Evolutionary conservation across 1,140 invertebrate genomes (phyloP).

Genomic region (Araneus ventricosus): DNA sequence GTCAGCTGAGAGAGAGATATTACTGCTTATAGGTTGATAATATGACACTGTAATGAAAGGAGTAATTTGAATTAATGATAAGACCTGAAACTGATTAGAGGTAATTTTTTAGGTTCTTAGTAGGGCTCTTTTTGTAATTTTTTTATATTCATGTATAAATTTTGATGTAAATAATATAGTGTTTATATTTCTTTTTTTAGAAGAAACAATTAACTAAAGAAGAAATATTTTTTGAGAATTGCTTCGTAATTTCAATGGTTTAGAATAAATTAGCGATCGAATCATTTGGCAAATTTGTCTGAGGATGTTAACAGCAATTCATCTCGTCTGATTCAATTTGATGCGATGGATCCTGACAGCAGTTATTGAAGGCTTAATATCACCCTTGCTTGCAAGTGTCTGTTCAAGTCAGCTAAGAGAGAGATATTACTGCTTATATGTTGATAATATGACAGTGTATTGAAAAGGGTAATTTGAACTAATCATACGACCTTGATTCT

Average conservation of each 20-base stretch:
- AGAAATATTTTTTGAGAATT: no score
- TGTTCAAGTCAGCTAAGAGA: background rate
- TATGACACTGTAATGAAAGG: background rate
- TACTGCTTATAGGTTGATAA: background rate
- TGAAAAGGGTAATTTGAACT: background rate
- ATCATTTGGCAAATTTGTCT: constrained; percentile 8
- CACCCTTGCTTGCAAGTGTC: background rate
- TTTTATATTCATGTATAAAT: no score
- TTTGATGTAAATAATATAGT: no score
- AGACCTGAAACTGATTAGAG: no score
- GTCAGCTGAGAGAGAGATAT: background rate
- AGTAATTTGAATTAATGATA: background rate
- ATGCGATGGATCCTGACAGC: background rate
- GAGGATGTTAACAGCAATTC: constrained; percentile 9
- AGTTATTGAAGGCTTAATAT: background rate
- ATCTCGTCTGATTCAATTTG: background rate
- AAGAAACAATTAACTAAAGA: no score
- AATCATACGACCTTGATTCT: background rate
- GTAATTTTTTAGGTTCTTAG: background rate
- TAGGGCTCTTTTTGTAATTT: background rate
- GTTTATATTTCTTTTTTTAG: no score
- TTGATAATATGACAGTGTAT: background rate
- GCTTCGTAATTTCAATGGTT: no score
- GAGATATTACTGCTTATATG: background rate
- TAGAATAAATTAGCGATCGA: no score